phyloP scores from a whole-genome alignment of 2,888 invertebrate species.

The Calameuta pallipes region DNA sequence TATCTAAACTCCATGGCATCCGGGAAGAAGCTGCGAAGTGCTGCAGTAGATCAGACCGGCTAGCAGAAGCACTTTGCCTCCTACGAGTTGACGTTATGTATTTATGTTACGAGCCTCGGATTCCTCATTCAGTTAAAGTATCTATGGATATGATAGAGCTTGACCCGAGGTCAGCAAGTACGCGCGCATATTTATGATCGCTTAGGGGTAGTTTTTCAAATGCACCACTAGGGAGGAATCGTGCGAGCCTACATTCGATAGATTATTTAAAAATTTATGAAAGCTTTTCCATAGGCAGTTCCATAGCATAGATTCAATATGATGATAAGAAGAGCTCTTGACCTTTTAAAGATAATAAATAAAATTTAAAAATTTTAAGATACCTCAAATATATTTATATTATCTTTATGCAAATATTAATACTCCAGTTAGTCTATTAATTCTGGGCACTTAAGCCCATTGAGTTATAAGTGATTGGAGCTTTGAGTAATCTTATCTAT shows the following conservation, averaged over 20 bases:
- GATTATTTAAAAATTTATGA: background rate
- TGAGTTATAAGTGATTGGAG: conserved; percentile 20
- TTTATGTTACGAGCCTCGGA: background rate
- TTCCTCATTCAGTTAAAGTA: background rate
- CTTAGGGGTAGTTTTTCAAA: conserved; percentile 44
- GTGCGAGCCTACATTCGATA: background rate
- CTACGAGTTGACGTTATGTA: background rate
- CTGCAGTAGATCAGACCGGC: conserved; percentile 38
- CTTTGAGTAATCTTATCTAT: conserved; percentile 1
- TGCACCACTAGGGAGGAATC: conserved; percentile 24
- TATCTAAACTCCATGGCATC: conserved; percentile 28
- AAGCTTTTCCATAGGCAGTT: background rate
- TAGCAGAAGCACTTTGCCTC: conserved; percentile 16
- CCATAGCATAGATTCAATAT: background rate
- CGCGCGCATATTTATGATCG: conserved; percentile 37
- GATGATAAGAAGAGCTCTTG: background rate
- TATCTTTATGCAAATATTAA: background rate
- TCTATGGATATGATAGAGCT: conserved; percentile 12
- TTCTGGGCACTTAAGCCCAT: conserved; percentile 12
- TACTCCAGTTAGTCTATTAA: background rate
- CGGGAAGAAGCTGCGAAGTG: conserved; percentile 23
- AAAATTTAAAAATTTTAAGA: fast-evolving
- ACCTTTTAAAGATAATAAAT: background rate
- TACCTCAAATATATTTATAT: background rate
- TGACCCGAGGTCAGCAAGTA: conserved; percentile 37